phyloP scores from a whole-genome alignment of 2,113 vertebrate species.

The Grallaria varia region DNA sequence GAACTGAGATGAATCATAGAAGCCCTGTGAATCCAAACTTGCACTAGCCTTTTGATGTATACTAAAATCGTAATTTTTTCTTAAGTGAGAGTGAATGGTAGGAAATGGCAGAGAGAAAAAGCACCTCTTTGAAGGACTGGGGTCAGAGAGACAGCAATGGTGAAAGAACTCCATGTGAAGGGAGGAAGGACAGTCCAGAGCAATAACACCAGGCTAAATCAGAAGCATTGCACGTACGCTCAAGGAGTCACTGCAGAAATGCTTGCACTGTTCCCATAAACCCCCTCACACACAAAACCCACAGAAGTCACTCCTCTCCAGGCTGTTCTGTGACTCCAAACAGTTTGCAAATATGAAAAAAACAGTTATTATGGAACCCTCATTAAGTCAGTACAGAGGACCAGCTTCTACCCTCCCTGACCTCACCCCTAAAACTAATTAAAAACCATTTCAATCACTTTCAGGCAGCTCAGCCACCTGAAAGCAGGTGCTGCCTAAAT shows the following conservation, averaged over 20 bases:
- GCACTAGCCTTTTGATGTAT: neutral
- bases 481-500: neutral
- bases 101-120: neutral
- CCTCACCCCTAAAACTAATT: neutral
- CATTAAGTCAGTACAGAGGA: neutral
- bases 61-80: neutral
- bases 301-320: neutral
- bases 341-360: neutral
- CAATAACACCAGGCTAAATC: neutral
- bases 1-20: neutral
- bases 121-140: neutral
- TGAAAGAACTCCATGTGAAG: fast-evolving
- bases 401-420: neutral
- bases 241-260: neutral
- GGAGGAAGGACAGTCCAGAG: neutral
- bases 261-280: neutral
- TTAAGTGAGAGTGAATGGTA: neutral
- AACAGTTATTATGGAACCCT: neutral
- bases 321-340: neutral
- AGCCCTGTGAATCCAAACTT: neutral
- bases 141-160: neutral
- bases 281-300: neutral
- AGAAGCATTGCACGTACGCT: neutral
- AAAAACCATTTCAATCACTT: neutral
- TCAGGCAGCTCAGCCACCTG: neutral